These are phyloP conservation scores for Tonatia bakeri DNA, from an alignment of 2,113 vertebrate species.

Conservation along the genomic window DNA sequence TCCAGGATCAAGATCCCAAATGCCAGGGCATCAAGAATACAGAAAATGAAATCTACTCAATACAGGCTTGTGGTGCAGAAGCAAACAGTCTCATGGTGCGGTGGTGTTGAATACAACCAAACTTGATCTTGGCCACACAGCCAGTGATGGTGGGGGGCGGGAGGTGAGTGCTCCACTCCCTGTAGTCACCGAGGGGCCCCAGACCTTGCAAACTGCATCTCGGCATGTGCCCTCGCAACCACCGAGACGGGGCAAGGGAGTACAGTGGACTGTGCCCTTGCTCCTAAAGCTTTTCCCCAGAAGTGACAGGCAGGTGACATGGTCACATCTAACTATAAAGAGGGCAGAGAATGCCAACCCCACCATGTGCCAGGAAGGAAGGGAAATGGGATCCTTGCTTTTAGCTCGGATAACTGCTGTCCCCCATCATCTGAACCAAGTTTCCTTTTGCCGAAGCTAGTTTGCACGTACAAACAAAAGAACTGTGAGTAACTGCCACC, in stretches of 20 bases:
- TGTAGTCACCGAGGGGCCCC: not conserved
- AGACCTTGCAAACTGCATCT: not conserved
- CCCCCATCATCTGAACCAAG: not conserved
- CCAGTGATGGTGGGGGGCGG: not conserved
- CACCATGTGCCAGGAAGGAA: not conserved
- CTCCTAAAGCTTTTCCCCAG: not conserved
- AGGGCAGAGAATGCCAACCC: not conserved
- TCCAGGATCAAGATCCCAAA: not conserved
- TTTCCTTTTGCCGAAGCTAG: not conserved
- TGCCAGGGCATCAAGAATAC: not conserved
- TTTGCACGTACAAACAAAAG: not conserved
- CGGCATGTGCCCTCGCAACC: not conserved
- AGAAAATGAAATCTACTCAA: not conserved
- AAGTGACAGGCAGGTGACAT: not conserved
- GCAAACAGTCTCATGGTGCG: not conserved
- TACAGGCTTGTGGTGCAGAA: not conserved
- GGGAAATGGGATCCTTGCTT: not conserved
- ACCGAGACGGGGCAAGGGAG: not conserved
- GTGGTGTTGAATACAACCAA: not conserved
- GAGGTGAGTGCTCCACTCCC: not conserved
- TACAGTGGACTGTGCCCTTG: accelerated
- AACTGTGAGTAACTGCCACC: accelerated
- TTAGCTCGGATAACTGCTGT: not conserved
- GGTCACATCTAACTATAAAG: not conserved
- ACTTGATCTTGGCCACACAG: not conserved